These are phyloP conservation scores for Pangasius larnaudii DNA, from an alignment of 2,797 vertebrate species.

Conservation along the genomic window DNA sequence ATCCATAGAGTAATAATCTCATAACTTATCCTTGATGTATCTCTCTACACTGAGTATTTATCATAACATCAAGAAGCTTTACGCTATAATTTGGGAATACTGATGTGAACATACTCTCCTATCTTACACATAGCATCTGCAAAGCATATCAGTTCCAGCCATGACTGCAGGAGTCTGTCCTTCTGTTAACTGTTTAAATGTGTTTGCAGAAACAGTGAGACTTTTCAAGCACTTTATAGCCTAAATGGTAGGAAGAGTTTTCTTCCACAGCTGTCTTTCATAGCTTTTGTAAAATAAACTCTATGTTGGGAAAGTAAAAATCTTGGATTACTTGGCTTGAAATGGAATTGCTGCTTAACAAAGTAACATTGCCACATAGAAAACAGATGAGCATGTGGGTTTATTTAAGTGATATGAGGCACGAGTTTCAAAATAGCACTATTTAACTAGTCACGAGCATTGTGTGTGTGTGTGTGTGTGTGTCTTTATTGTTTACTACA, in stretches of 20 bases:
- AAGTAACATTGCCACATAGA: not conserved
- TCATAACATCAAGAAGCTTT: slow-evolving; percentile 11
- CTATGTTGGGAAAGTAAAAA: not conserved
- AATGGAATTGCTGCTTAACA: not conserved
- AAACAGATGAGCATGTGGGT: not conserved
- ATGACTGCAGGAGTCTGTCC: not conserved
- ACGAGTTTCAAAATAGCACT: not conserved
- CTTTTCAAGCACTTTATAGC: not conserved
- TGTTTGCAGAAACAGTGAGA: not conserved
- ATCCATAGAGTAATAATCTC: slow-evolving; percentile 5
- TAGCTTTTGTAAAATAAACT: not conserved
- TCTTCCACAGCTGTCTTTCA: not conserved
- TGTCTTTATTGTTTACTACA: not conserved
- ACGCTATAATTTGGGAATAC: not conserved
- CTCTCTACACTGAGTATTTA: not conserved
- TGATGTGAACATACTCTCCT: not conserved
- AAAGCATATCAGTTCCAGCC: not conserved
- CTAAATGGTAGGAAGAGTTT: not conserved
- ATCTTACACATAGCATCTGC: not conserved
- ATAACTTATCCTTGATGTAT: slow-evolving; percentile 15
- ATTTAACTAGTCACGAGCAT: not conserved
- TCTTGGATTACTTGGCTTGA: not conserved
- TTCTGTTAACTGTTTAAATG: slow-evolving; percentile 11
- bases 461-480: not conserved
- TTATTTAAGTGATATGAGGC: not conserved